Conservation (phyloP, 2,888 invertebrate genomes). For the Linyphia triangularis region DNA sequence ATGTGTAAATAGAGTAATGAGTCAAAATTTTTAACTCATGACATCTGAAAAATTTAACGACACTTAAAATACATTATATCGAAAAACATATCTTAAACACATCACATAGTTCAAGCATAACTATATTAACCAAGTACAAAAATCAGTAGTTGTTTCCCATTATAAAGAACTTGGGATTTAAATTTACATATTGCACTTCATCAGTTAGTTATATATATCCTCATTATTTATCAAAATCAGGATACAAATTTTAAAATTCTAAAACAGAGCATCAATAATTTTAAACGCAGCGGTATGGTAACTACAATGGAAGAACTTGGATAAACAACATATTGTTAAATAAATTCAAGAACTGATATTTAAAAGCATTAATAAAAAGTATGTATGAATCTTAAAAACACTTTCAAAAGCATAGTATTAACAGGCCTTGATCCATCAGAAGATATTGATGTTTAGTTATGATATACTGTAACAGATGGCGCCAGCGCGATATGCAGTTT, state of each 20-base stretch:
- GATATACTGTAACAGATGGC: constrained; percentile 48
- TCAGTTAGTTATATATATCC: constrained; percentile 44
- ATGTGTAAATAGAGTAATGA: constrained; percentile 39
- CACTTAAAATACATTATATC: constrained; percentile 53
- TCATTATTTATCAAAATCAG: constrained; percentile 36
- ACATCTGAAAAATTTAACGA: constrained; percentile 48
- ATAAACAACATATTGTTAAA: constrained; percentile 65
- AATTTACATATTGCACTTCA: constrained; percentile 71
- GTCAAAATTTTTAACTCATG: constrained; percentile 32
- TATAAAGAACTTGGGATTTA: constrained; percentile 13
- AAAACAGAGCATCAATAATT: constrained; percentile 32
- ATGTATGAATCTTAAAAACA: constrained; percentile 21
- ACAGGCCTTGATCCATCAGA: not conserved
- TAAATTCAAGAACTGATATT: constrained; percentile 35
- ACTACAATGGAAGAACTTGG: constrained; percentile 70
- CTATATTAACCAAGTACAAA: constrained; percentile 63
- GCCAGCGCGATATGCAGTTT: constrained; percentile 9
- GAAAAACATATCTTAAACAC: constrained; percentile 56
- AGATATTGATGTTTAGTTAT: constrained; percentile 20
- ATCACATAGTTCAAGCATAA: constrained; percentile 58
- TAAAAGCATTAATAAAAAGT: constrained; percentile 46
- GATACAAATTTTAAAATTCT: constrained; percentile 40
- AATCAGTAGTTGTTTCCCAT: constrained; percentile 41
- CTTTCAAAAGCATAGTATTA: constrained; percentile 52
- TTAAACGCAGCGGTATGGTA: constrained; percentile 34